Evolutionary conservation across 2,797 vertebrate species (phyloP), one percentile per base, ranked within the genome.

Genomic region (Xenentodon cancila): DNA sequence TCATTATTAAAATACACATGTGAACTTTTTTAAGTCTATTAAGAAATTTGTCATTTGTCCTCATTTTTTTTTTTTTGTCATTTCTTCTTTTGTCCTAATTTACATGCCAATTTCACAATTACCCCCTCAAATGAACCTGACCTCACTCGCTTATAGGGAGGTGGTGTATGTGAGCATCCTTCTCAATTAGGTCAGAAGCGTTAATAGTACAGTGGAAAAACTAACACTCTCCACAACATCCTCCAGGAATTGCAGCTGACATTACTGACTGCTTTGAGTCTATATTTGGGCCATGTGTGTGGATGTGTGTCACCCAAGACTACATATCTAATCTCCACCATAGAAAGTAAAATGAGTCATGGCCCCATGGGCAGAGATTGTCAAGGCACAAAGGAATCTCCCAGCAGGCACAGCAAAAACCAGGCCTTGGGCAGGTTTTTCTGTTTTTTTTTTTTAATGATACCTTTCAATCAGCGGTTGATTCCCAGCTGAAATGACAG

Each of bases 401-500:
- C 91, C 90, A 90, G 60, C 73, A 84, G 90, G 82, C 80, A 58
- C 72, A 4, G 53, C 73, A 53, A 74, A 79, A 85, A 81, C 70
- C 83, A 84, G 81, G 83, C 84, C 87, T 84, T 88, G 71, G 86
- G 88, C 89, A 75, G 80, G 68, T 82, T 90, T 93, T 91, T 87
- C 7, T 30, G 3, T 30, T 5, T 91, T 87, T 30, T 8, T 30
- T 30, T 30, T 30, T 30, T 30, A 30, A 90, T 91, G 90, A 92
- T 92, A 91, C 91, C 90, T 92, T 93, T 93, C 92, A 92, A 92
- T 93, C 91, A 91, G 83, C 48, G 12, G 45, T 59, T 69, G 76
- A 91, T 86, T 91, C 90, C 91, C 92, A 80, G 85, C 75, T 87
- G 89, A 91, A 91, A 89, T 91, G 91, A 91, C 91, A 92, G 91